Conservation (phyloP, 2,888 invertebrate genomes). For the Siphlonurus alternatus region DNA sequence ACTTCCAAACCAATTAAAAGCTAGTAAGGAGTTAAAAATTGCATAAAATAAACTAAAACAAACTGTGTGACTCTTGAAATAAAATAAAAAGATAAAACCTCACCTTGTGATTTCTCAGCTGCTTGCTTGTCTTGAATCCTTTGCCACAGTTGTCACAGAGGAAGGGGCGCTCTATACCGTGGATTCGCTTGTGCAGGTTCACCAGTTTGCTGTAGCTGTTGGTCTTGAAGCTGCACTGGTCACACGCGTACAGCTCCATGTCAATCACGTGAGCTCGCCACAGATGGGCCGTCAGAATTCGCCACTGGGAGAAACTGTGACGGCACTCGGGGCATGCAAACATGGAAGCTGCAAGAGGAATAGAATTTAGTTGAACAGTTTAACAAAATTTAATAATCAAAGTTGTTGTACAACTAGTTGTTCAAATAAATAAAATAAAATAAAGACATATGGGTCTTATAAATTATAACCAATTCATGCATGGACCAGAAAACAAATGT, state of each 20-base stretch:
- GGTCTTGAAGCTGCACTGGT: conserved; percentile 55
- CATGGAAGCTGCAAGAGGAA: conserved; percentile 15
- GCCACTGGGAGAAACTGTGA: conserved; percentile 37
- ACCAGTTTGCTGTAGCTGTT: conserved; percentile 43
- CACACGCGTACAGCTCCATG: conserved; percentile 61
- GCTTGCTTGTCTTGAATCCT: conserved; percentile 61
- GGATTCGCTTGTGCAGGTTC: conserved; percentile 59
- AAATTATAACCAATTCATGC: too few relatives aligned
- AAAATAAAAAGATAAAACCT: too few relatives aligned
- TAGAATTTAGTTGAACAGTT: too few relatives aligned
- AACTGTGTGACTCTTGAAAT: too few relatives aligned
- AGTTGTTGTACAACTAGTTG: too few relatives aligned
- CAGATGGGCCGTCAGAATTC: conserved; percentile 55
- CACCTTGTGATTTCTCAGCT: conserved; percentile 57
- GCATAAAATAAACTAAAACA: too few relatives aligned
- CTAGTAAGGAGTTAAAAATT: too few relatives aligned
- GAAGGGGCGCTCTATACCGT: conserved; percentile 44
- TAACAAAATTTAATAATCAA: too few relatives aligned
- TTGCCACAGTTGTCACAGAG: conserved; percentile 51
- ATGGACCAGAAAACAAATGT: too few relatives aligned
- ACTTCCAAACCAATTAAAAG: too few relatives aligned
- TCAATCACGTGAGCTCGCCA: conserved; percentile 62
- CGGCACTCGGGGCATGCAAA: conserved; percentile 52
- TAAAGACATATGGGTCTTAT: too few relatives aligned
- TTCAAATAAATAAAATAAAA: too few relatives aligned